Conservation (phyloP, 2,113 vertebrate genomes). For the Phalacrocorax pelagicus region DNA sequence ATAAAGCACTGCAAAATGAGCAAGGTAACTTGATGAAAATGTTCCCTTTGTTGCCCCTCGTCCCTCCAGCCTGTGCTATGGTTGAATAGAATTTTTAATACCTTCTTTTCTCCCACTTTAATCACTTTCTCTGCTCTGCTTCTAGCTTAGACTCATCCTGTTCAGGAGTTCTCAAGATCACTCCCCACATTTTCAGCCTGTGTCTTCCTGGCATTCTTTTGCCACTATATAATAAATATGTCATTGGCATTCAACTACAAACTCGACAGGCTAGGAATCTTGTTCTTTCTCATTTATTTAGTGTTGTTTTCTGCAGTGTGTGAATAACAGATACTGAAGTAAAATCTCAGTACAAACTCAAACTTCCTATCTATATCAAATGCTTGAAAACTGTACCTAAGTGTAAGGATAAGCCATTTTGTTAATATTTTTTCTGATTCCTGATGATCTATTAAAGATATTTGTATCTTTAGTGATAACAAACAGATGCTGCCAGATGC, state of each 20-base stretch:
- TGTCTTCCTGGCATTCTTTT: background rate
- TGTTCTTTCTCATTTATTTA: background rate
- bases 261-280: background rate
- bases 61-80: background rate
- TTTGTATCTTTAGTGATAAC: background rate
- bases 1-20: slow-evolving; percentile 56
- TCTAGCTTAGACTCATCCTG: background rate
- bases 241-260: background rate
- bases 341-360: too few relatives aligned
- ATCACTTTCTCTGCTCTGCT: background rate
- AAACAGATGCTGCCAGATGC: background rate
- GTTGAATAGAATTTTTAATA: background rate
- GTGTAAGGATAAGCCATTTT: background rate
- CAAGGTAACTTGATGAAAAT: slow-evolving; percentile 68
- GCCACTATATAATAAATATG: background rate
- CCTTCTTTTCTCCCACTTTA: background rate
- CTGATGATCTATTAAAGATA: background rate
- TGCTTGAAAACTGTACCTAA: background rate
- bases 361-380: background rate
- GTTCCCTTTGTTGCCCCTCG: background rate
- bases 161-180: background rate
- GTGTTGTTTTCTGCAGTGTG: background rate
- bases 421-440: background rate
- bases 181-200: background rate
- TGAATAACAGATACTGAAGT: background rate